Conservation (phyloP, 2,888 invertebrate species). For the Dioctria linearis region DNA sequence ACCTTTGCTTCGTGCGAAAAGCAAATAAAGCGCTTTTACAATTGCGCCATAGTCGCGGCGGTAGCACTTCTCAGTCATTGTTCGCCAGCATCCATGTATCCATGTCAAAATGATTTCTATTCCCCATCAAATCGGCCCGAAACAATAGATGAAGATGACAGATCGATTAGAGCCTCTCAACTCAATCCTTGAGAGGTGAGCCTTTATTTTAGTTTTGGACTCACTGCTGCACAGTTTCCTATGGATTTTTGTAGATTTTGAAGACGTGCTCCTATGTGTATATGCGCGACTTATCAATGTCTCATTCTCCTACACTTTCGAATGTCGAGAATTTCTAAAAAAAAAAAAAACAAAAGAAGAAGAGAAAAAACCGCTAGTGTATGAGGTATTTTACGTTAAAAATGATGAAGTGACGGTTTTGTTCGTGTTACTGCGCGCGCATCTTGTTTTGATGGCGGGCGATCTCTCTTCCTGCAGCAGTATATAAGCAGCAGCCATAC, state of each 20-base stretch:
- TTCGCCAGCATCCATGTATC: background rate
- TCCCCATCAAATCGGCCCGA: background rate
- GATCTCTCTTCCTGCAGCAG: constrained; percentile 22
- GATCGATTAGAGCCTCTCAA: constrained; percentile 30
- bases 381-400: background rate
- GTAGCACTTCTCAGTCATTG: constrained; percentile 12
- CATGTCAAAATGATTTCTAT: constrained; percentile 33
- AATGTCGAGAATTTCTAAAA: constrained; percentile 30
- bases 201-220: constrained; percentile 18
- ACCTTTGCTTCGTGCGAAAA: constrained; percentile 6
- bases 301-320: constrained; percentile 27
- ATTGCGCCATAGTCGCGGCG: background rate
- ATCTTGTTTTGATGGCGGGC: background rate
- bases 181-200: background rate
- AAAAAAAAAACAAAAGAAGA: background rate
- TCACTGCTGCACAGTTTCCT: constrained; percentile 13
- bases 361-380: constrained; percentile 18
- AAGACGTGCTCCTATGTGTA: background rate
- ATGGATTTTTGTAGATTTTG: background rate
- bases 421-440: background rate
- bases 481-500: constrained; percentile 9
- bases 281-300: background rate
- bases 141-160: constrained; percentile 32
- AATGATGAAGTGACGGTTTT: background rate
- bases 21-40: constrained; percentile 13